Evolutionary conservation across 2,888 invertebrate species (phyloP), one percentile per base, ranked within the genome.

Genomic region (Eupithecia subumbrata): DNA sequence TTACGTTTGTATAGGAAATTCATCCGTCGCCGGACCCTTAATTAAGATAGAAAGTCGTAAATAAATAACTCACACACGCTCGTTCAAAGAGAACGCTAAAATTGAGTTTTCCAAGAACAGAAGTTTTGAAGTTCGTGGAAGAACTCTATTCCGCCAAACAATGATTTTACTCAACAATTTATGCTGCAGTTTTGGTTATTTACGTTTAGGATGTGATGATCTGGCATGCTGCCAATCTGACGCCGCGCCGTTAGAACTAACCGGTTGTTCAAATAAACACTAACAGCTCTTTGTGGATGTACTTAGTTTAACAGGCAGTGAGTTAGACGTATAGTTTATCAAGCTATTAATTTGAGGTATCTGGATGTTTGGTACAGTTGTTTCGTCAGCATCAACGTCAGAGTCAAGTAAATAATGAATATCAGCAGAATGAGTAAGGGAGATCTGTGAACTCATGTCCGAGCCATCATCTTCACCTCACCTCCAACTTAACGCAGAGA

Each of bases 211-310:
- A 74, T 52, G 64, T 64, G 69, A 70, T 70, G 69, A 66, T 25
- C 43, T 74, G 74, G 74, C 69, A 18, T 9, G 9, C 34, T 64
- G 74, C 74, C 73, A 73, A 69, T 69, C 34, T 43, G 63, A 60
- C 56, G 25, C 40, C 22, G 63, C 56, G 25, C 40, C 22, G 63
- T 43, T 64, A 64, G 43, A 71, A 64, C 45, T 64, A 25, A 68
- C 68, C 25, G 30, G 52, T 52, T 52, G 40, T 34, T 74, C 52
- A 74, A 70, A 74, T 74, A 70, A 70, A 74, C 70, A 74, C 48
- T 34, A 68, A 69, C 69, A 40, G 37, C 43, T 52, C 69, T 69
- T 52, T 69, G 43, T 43, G 40, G 22, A 22, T 67, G 52, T 68
- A 45, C 68, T 68, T 40, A 40, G 40, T 67, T 67, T 37, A 45